A percentile compares a stretch with the other conserved stretches of the same genome.
Evolutionary conservation across 2,797 vertebrate species (phyloP).

Genomic region (Falco columbarius): DNA sequence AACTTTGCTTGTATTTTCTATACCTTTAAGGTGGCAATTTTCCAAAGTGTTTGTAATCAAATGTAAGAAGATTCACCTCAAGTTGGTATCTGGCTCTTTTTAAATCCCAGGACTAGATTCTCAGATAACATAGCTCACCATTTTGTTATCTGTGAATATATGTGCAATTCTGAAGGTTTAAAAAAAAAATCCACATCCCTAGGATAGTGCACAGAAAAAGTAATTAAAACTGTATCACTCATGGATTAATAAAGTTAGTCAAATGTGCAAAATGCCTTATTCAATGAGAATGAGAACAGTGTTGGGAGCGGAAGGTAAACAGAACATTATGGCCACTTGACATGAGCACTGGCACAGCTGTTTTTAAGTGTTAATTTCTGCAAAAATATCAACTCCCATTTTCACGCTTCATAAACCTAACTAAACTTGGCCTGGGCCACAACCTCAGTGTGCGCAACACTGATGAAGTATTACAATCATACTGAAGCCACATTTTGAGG

Average conservation of each 20-base stretch:
- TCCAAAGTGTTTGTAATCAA: background rate
- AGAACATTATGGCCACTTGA: background rate
- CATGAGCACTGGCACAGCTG: rapidly evolving
- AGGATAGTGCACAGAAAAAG: rapidly evolving
- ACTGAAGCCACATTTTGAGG: rapidly evolving
- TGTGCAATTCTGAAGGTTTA: background rate
- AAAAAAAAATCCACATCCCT: rapidly evolving
- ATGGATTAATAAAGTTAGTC: background rate
- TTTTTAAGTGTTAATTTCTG: background rate
- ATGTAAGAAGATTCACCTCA: background rate
- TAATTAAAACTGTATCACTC: rapidly evolving
- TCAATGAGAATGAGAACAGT: background rate
- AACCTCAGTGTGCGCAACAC: rapidly evolving
- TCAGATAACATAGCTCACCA: background rate
- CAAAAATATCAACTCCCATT: background rate
- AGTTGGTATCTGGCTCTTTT: background rate
- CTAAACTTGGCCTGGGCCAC: background rate
- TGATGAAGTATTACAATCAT: rapidly evolving
- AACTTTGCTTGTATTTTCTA: background rate
- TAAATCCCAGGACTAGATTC: background rate
- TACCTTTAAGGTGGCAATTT: background rate
- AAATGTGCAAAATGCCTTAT: background rate
- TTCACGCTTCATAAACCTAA: background rate
- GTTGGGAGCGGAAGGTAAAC: background rate
- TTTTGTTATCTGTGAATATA: background rate